phyloP scores from a whole-genome alignment of 2,888 invertebrate species.

The Mallateleia sp. region DNA sequence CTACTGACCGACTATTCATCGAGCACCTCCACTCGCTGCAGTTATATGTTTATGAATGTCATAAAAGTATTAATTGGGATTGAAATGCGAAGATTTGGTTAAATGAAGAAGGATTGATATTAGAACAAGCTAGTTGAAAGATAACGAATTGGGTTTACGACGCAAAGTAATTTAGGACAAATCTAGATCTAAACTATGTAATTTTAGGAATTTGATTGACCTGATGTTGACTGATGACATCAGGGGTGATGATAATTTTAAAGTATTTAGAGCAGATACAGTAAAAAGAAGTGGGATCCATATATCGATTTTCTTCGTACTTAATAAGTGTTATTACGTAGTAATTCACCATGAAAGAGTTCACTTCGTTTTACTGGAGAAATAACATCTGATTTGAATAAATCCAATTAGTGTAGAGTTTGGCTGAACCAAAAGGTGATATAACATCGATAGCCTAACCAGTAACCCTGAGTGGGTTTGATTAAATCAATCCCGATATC shows the following conservation, averaged over 20 bases:
- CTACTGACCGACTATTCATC: constrained; percentile 74
- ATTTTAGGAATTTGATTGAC: constrained; percentile 2
- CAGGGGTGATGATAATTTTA: background rate
- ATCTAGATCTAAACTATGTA: constrained; percentile 4
- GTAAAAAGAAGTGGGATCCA: background rate
- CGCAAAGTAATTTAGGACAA: background rate
- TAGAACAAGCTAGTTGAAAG: background rate
- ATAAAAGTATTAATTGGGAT: constrained; percentile 33
- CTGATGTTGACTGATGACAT: background rate
- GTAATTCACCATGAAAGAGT: background rate
- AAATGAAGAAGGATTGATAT: constrained; percentile 14
- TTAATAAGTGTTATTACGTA: background rate
- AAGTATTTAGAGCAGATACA: constrained; percentile 15
- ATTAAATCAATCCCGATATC: background rate
- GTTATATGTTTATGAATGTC: constrained; percentile 17
- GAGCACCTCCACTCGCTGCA: constrained; percentile 37
- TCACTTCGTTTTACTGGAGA: constrained; percentile 16
- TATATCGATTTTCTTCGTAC: background rate
- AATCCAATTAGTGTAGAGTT: constrained; percentile 24
- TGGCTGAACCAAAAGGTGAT: constrained; percentile 1
- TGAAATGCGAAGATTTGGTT: background rate
- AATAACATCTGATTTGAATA: constrained; percentile 26
- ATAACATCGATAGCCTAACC: background rate
- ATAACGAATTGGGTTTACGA: constrained; percentile 5
- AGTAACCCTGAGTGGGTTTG: background rate